Conservation (phyloP, 2,797 vertebrate genomes). For the Alosa sapidissima region DNA sequence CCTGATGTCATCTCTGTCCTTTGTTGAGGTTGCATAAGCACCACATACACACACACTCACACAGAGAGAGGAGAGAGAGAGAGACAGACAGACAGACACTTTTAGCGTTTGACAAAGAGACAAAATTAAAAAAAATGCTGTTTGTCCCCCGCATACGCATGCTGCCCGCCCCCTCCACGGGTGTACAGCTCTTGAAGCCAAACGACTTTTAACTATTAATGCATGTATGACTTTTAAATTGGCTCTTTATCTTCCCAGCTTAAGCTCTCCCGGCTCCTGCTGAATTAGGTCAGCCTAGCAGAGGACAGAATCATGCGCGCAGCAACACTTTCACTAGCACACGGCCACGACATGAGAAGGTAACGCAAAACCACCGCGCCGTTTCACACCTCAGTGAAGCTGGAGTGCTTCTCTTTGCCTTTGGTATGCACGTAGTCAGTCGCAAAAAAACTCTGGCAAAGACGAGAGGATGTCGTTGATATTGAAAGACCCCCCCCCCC, state of each 20-base stretch:
- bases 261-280: conserved; percentile 31
- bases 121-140: conserved; percentile 4
- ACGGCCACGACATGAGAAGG: not conserved
- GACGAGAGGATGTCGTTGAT: not conserved
- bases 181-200: not conserved
- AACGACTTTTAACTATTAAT: conserved; percentile 21
- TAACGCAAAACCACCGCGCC: not conserved
- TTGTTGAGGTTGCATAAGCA: conserved; percentile 4
- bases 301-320: conserved; percentile 27
- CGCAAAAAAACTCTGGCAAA: not conserved
- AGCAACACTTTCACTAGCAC: not conserved
- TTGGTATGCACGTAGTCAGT: not conserved
- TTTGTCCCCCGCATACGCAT: not conserved
- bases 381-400: not conserved
- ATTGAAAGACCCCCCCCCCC: not conserved
- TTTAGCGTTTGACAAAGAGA: not conserved
- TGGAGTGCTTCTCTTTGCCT: not conserved
- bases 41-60: conserved; percentile 18
- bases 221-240: conserved; percentile 30
- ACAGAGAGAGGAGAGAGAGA: not conserved
- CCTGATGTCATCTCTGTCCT: conserved; percentile 3
- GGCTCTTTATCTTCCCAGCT: conserved; percentile 7
- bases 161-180: not conserved
- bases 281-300: conserved; percentile 42
- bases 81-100: conserved; percentile 27